Percentiles rank a stretch among this genome's conserved stretches.
These are phyloP conservation scores for Drosophila melanica DNA, from an alignment of 1,140 invertebrate genomes.

Conservation along the genomic window DNA sequence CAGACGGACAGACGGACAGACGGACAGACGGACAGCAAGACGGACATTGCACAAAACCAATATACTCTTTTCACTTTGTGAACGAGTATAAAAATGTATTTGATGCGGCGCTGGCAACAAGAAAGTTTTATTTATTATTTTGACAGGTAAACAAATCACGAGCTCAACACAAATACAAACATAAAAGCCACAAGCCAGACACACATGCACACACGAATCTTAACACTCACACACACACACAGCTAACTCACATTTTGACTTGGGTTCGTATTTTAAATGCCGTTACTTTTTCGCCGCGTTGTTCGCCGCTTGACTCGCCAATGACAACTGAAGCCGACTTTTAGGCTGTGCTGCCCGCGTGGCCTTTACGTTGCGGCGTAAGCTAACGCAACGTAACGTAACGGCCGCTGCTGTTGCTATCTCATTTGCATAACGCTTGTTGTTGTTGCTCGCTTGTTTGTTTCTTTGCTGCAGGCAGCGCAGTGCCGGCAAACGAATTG, in stretches of 20 bases:
- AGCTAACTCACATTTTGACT: slow-evolving; percentile 62
- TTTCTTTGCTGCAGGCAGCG: slow-evolving; percentile 43
- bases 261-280: slow-evolving; percentile 18
- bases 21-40: no score
- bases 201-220: not conserved
- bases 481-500: slow-evolving; percentile 47
- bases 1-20: no score
- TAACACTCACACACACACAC: slow-evolving; percentile 21
- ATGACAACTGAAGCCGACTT: slow-evolving; percentile 72
- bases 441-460: slow-evolving; percentile 6
- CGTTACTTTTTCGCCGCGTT: slow-evolving; percentile 39
- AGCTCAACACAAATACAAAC: slow-evolving; percentile 55
- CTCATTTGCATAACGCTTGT: slow-evolving; percentile 36
- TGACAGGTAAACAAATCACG: slow-evolving; percentile 82
- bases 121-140: slow-evolving; percentile 83
- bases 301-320: slow-evolving; percentile 50
- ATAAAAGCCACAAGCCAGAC: slow-evolving; percentile 19
- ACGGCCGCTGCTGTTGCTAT: slow-evolving; percentile 25
- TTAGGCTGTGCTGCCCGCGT: slow-evolving; percentile 62
- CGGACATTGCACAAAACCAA: slow-evolving; percentile 33
- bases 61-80: no score
- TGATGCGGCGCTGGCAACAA: slow-evolving; percentile 74
- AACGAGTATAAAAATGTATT: slow-evolving; percentile 60
- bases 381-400: slow-evolving; percentile 21
- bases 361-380: slow-evolving; percentile 9